Evolutionary conservation across 2,888 invertebrate species (phyloP).

Genomic region (Apamea epomidion): DNA sequence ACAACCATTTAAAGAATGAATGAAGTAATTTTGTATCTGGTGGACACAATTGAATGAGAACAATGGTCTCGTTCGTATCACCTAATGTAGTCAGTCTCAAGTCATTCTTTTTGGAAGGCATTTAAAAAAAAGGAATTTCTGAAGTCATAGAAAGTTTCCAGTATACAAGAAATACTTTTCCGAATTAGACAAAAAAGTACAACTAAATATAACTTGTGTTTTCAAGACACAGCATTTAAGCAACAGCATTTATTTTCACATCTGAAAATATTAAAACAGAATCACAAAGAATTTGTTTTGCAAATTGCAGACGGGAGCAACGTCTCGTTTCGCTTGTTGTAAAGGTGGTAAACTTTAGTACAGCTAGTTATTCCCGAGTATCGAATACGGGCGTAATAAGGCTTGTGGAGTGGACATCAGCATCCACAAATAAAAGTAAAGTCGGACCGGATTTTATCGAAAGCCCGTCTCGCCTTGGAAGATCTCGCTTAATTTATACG

Average conservation of each 20-base stretch:
- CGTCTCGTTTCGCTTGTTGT: slow-evolving; percentile 16
- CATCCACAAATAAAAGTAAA: slow-evolving; percentile 74
- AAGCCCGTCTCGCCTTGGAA: slow-evolving; percentile 77
- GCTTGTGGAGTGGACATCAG: slow-evolving; percentile 68
- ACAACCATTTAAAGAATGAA: slow-evolving; percentile 43
- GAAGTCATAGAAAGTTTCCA: slow-evolving; percentile 31
- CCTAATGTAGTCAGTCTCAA: slow-evolving; percentile 18
- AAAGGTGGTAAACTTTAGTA: slow-evolving; percentile 24
- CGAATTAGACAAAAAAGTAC: slow-evolving; percentile 3
- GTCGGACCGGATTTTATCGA: slow-evolving; percentile 79
- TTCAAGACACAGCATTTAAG: slow-evolving; percentile 17
- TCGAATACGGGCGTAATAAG: slow-evolving; percentile 65
- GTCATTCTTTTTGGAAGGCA: slow-evolving; percentile 3
- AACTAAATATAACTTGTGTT: slow-evolving; percentile 19
- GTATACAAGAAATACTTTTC: slow-evolving; percentile 16
- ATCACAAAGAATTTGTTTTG: slow-evolving; percentile 35
- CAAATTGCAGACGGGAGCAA: slow-evolving; percentile 26
- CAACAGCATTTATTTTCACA: slow-evolving; percentile 19
- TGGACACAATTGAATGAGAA: slow-evolving; percentile 34
- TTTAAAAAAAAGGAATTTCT: slow-evolving; percentile 1
- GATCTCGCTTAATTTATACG: slow-evolving; percentile 77
- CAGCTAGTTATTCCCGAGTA: slow-evolving; percentile 43
- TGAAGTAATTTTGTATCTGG: slow-evolving; percentile 38
- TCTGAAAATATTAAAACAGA: slow-evolving; percentile 20
- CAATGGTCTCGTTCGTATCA: slow-evolving; percentile 37